Evolutionary conservation across 2,797 vertebrate genomes (phyloP), one percentile per base, ranked within the genome.

Genomic region (Falco rusticolus): DNA sequence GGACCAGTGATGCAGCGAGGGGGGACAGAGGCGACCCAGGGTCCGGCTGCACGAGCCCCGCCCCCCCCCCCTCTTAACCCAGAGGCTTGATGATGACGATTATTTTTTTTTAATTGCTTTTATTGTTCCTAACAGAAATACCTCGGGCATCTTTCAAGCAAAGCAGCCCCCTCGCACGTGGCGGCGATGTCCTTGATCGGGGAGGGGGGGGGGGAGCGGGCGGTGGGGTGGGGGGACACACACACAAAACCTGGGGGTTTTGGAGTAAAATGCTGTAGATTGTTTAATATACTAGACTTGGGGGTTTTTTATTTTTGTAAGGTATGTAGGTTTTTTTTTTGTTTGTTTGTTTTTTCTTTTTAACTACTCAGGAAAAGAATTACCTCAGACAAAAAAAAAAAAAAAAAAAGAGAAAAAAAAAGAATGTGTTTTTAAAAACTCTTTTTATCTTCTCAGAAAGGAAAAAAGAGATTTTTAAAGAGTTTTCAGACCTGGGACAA

Each of bases 331-430:
- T 82, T 85, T 97, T 87, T 89, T 94, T 48, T 70, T 78, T 9
- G 8, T 69, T 80, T n/a, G 18, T 63, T 60, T 48, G 45, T 50
- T 86, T 90, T 83, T 92, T 74, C 45, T 96, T 97, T 98, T 96
- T 92, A 97, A 97, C 96, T 97, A 98, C 98, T 98, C 98, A 98
- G 98, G 98, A 98, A 98, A 97, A 97, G 82, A 97, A 97, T 99
- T 98, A 99, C 98, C 99, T 99, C 98, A 97, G 97, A 91, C 37
- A 37, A 37, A 37, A 37, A 37, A 37, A 37, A 37, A 37, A 37
- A 37, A 37, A 37, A 37, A 37, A 34, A 34, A 34, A 37, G 5
- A 37, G 37, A 91, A 94, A 94, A 29, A 97, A 87, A 98, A 98
- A 99, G 83, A 96, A 94, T 98, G 96, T 97, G 95, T 90, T 98